Base-by-base conservation (phyloP, 1,140 invertebrate genomes). In the Drusus annulatus region DNA sequence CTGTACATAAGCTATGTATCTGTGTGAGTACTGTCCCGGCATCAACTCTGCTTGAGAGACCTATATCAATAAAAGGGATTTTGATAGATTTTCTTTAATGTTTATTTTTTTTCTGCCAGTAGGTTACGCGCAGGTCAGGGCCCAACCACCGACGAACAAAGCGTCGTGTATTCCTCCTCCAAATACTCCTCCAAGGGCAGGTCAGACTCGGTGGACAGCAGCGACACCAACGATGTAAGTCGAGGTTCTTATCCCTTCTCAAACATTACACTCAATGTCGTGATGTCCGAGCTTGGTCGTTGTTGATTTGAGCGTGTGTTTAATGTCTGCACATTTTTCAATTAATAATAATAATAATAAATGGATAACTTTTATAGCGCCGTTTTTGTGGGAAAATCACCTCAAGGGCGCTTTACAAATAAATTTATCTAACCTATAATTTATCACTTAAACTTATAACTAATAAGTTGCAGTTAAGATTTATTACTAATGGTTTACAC, bases 141-240 rank as follows among this genome's bases (percentile, higher is more conserved):
- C 65, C 78, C 56, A 0, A 63, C 52, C 51, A 80, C 81, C 36
- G 81, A 83, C 28, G 81, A 83, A 3, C 76, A 80, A 45, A 80
- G 79, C 74, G 79, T 83, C 3, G 71, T 83, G 36, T 83, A 83
- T 25, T 80, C 81, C 23, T 83, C 81, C 5, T 79, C 79, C 45
- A 81, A 81, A 68, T 80, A 69, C 74, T 83, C 82, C 19, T 81
- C 80, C 13, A 83, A 83, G 60, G 23, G 73, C 7, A 74, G 82
- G 36, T 81, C 79, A n/a, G 82, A 83, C 75, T 83, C 82, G 8
- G 25, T 81, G 8, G 82, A 83, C 62, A 83, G 82, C 58, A 83
- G 79, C 74, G 81, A 83, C 62, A 79, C 79, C 60, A 83, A 83
- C 68, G 82, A 83, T 74, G 82, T 83, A 73, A 77, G 81, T 76